Conservation (phyloP, 2,888 invertebrate species). For the Timema cristinae region DNA sequence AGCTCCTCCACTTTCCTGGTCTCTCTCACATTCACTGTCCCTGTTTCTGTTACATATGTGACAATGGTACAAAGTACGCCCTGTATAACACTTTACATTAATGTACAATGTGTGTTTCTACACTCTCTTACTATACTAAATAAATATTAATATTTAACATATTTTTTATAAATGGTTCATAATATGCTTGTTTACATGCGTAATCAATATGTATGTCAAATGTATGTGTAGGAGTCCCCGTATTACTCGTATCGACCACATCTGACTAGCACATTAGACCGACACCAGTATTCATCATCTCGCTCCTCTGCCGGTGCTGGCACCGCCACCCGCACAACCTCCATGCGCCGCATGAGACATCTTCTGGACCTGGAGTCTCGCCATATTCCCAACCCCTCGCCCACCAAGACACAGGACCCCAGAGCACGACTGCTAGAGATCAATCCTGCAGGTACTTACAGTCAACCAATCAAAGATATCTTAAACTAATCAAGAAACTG, state of each 20-base stretch:
- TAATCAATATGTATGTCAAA: no score
- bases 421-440: conserved; percentile 77
- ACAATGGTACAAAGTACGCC: no score
- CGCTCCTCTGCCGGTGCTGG: conserved; percentile 34
- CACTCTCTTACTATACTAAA: no score
- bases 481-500: no score
- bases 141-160: no score
- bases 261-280: conserved; percentile 63
- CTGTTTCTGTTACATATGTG: no score
- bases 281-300: conserved; percentile 54
- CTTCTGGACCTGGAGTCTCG: conserved; percentile 65
- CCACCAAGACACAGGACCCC: conserved; percentile 50
- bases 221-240: conserved; percentile 23
- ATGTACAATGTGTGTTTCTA: no score
- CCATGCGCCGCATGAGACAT: conserved; percentile 76
- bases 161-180: no score
- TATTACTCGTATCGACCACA: conserved; percentile 55
- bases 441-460: conserved; percentile 72
- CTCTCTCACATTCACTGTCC: no score
- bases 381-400: conserved; percentile 35
- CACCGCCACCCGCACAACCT: conserved; percentile 55
- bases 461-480: not conserved
- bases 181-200: no score
- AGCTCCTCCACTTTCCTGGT: no score
- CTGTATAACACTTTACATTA: no score